A percentile compares a stretch with the other conserved stretches of the same genome.
Evolutionary conservation across 2,888 invertebrate genomes (phyloP).

Genomic region (Drosophila niveifrons): DNA sequence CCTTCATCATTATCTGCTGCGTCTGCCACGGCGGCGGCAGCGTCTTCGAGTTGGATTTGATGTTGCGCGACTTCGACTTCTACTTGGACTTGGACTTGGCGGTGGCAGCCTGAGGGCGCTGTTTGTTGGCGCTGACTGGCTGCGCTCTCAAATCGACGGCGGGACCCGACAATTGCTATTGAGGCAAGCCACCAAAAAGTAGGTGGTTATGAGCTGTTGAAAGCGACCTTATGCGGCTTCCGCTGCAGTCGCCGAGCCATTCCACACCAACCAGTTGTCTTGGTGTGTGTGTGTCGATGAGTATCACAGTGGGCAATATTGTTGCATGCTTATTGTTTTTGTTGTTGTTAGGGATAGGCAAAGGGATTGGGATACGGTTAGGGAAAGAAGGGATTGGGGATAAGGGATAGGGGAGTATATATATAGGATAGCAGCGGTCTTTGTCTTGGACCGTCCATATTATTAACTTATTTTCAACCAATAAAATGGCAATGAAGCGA

Average conservation of each 20-base stretch:
- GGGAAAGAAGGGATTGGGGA: no score
- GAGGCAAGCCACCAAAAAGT: conserved; percentile 64
- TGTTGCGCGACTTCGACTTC: conserved; percentile 5
- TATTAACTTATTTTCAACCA: conserved; percentile 84
- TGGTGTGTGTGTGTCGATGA: conserved; percentile 29
- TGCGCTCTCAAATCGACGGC: conserved; percentile 6
- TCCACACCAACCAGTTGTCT: background rate
- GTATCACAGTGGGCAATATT: conserved; percentile 67
- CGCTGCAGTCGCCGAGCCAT: conserved; percentile 46
- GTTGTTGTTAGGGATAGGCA: conserved; percentile 3
- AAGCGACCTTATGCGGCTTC: conserved; percentile 73
- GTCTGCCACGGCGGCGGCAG: conserved; percentile 33
- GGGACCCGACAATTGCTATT: conserved; percentile 49
- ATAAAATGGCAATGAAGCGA: conserved; percentile 81
- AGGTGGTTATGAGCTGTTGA: conserved; percentile 82
- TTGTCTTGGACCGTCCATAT: conserved; percentile 72
- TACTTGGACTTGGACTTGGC: conserved; percentile 4
- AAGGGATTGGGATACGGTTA: conserved; percentile 43
- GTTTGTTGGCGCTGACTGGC: background rate
- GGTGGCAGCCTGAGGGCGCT: conserved; percentile 18
- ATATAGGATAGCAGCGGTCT: conserved; percentile 16
- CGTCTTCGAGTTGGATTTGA: background rate
- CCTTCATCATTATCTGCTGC: conserved; percentile 81
- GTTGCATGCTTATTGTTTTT: conserved; percentile 74
- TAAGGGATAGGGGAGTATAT: conserved; percentile 4